A percentile compares a stretch with the other conserved stretches of the same genome.
These are phyloP conservation scores for Ennomos quercinarius DNA, from an alignment of 2,888 invertebrate species.

Conservation along the genomic window DNA sequence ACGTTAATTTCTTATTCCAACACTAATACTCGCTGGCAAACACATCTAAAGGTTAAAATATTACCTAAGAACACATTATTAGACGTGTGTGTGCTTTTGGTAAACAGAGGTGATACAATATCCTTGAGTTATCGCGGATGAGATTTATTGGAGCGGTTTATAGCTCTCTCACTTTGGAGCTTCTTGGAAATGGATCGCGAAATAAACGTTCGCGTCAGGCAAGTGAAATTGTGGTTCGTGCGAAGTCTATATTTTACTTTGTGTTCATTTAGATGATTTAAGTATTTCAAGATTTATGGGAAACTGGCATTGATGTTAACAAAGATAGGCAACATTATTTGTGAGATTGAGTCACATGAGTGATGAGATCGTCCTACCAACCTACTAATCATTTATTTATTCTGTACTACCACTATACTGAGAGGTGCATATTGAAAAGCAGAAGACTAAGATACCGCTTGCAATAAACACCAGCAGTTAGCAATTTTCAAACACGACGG, in stretches of 20 bases:
- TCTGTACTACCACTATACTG: too few relatives aligned
- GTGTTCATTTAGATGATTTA: too few relatives aligned
- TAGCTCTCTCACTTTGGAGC: slow-evolving; percentile 13
- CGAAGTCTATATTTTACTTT: too few relatives aligned
- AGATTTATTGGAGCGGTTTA: slow-evolving; percentile 18
- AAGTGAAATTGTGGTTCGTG: background rate
- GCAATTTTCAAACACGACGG: background rate
- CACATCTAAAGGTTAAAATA: slow-evolving; percentile 28
- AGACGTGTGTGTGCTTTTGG: slow-evolving; percentile 9
- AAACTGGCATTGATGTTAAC: too few relatives aligned
- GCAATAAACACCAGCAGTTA: background rate
- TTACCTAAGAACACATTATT: slow-evolving; percentile 23
- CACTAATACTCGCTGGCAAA: slow-evolving; percentile 19
- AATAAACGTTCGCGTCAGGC: slow-evolving; percentile 14
- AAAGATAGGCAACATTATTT: too few relatives aligned
- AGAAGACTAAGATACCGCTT: too few relatives aligned
- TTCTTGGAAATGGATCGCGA: slow-evolving; percentile 14
- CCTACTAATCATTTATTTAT: too few relatives aligned
- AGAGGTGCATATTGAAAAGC: too few relatives aligned
- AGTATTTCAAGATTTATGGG: too few relatives aligned
- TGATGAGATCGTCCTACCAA: too few relatives aligned
- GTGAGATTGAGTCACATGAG: too few relatives aligned
- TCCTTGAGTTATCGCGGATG: slow-evolving; percentile 11
- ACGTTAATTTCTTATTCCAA: slow-evolving; percentile 26
- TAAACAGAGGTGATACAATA: slow-evolving; percentile 10